These are phyloP conservation scores for Proteles cristata DNA, from an alignment of 2,113 vertebrate genomes.

Conservation along the genomic window DNA sequence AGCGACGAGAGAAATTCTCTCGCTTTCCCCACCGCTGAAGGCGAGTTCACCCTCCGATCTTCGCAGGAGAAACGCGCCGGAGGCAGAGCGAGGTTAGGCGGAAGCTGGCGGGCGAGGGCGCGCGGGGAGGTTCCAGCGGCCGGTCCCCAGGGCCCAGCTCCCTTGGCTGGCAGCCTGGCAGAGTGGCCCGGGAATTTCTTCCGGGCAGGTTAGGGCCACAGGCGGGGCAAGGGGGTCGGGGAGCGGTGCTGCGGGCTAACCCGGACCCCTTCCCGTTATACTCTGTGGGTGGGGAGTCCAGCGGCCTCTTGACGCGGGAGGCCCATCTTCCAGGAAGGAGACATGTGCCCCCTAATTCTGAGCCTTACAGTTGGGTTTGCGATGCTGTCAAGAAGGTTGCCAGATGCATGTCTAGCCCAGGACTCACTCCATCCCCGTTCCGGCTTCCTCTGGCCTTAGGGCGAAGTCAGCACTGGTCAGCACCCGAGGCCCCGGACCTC, in stretches of 20 bases:
- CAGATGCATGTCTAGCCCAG: not conserved
- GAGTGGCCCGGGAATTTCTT: not conserved
- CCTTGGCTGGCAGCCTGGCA: not conserved
- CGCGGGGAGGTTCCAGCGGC: not conserved
- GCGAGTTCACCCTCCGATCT: conserved; percentile 1
- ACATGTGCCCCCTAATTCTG: not conserved
- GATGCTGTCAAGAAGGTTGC: not conserved
- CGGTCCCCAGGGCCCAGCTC: not conserved
- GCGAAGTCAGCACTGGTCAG: not conserved
- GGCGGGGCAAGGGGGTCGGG: not conserved
- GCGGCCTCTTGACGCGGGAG: not conserved
- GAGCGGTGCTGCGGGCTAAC: not conserved
- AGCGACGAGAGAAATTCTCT: not conserved
- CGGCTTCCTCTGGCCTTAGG: not conserved
- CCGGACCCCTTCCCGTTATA: not conserved
- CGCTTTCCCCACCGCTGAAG: not conserved
- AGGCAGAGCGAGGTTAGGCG: not conserved
- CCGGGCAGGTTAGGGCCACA: not conserved
- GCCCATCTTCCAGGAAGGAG: not conserved
- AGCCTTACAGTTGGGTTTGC: not conserved
- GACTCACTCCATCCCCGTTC: not conserved
- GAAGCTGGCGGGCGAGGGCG: not conserved
- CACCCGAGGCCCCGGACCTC: not conserved
- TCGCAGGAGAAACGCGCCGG: not conserved
- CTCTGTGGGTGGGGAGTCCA: not conserved